Base-by-base conservation (phyloP, 2,797 vertebrate species). In the Enteromius afrohamiltoni region DNA sequence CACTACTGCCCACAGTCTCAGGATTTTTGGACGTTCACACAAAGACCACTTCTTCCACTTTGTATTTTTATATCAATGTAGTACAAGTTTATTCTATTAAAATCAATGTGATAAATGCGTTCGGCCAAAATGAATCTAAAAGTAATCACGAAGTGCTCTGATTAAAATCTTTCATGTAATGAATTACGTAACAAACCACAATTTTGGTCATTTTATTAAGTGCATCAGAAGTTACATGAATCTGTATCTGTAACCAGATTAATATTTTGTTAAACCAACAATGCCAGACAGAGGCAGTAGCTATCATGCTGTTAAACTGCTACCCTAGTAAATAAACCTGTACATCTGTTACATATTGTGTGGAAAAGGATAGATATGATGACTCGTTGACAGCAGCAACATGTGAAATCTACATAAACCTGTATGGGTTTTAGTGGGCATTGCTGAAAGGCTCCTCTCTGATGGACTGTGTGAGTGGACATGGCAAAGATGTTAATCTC, bases 401-500 rank as follows among this genome's bases (percentile, higher is more conserved):
- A 23, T 4, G 53, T 23, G 21, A 3, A 8, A 58, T 58, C n/a
- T 58, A 23, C 55, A 58, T 11, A 60, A 13, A n/a, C 21, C 4
- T 19, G 19, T 51, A 29, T 29, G 58, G 0, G 29, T 62, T 62
- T 62, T 29, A 62, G 13, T 2, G 29, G 19, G 13, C 9, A 47
- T 70, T 69, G 40, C 68, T 23, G 6, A 10, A 37, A 40, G 5
- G 34, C 4, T 55, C 7, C 53, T 55, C 53, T 58, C n/a, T 21
- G 51, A 45, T 21, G 17, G 49, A 74, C 29, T 62, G 11, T 73
- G 26, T 42, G 9, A 60, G 29, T 58, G 60, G 47, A 80, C 23
- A 26, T 23, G 53, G 17, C 45, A 42, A 26, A 76, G 34, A 34
- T 76, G 60, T 81, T 62, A 60, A 71, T 74, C 68, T 70, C 49